These are phyloP conservation scores for Anoplophora glabripennis DNA, from an alignment of 1,140 invertebrate genomes.

Conservation along the genomic window DNA sequence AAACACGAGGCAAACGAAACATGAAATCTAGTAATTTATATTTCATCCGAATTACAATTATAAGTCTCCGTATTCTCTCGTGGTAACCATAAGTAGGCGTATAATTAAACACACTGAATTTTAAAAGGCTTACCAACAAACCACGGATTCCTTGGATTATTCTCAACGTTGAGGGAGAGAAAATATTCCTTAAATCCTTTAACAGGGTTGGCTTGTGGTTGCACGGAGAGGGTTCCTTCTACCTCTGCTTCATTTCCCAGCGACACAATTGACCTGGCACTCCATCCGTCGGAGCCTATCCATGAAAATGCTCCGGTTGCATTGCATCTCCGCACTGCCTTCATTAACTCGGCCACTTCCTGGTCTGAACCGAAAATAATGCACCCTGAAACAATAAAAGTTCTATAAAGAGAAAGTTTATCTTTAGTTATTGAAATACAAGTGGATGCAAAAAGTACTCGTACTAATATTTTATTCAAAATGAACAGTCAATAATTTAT, in stretches of 20 bases:
- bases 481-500: too few species aligned
- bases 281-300: constrained; percentile 95
- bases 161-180: constrained; percentile 77
- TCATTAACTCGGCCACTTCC: constrained; percentile 92
- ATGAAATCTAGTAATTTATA: too few species aligned
- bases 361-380: constrained; percentile 96
- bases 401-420: too few species aligned
- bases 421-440: too few species aligned
- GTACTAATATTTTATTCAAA: too few species aligned
- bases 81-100: too few species aligned
- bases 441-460: too few species aligned
- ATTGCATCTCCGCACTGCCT: constrained; percentile 79
- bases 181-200: constrained; percentile 87
- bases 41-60: too few species aligned
- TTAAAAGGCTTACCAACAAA: constrained; percentile 69
- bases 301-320: constrained; percentile 89
- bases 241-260: constrained; percentile 86
- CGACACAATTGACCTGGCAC: constrained; percentile 79
- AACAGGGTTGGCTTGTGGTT: constrained; percentile 85
- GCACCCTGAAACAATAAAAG: constrained; percentile 67
- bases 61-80: too few species aligned
- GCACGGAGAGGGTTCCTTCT: constrained; percentile 87
- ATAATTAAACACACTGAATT: not conserved
- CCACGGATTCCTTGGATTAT: constrained; percentile 88
- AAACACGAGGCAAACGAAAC: too few species aligned